Percentiles rank a stretch among this genome's conserved stretches.
phyloP scores from a whole-genome alignment of 1,140 invertebrate genomes.

The Zophobas atratus region DNA sequence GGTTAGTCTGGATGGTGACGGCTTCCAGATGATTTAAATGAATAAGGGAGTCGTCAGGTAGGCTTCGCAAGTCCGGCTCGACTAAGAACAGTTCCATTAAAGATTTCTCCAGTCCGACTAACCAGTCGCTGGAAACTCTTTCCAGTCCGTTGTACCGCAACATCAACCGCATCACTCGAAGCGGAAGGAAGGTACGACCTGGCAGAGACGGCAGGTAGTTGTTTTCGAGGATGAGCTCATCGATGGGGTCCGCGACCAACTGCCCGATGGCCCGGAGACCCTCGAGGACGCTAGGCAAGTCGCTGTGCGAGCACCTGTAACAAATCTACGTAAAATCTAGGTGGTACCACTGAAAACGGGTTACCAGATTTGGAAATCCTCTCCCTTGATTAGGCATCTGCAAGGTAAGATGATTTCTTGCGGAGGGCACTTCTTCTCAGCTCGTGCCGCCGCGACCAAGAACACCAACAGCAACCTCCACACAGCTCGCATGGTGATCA shows the following conservation, averaged over 20 bases:
- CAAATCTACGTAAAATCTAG: not conserved
- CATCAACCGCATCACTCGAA: conserved; percentile 85
- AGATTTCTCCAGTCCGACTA: conserved; percentile 82
- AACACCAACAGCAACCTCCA: too few relatives aligned
- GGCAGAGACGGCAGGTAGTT: conserved; percentile 87
- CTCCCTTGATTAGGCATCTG: conserved; percentile 76
- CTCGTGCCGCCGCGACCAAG: too few relatives aligned
- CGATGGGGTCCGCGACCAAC: conserved; percentile 79
- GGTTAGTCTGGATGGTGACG: conserved; percentile 83
- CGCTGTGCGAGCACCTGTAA: conserved; percentile 89
- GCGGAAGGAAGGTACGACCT: conserved; percentile 81
- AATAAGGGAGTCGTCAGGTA: conserved; percentile 84
- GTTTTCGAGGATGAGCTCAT: conserved; percentile 89
- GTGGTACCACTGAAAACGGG: not conserved
- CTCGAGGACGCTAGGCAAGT: conserved; percentile 81
- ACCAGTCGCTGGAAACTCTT: conserved; percentile 84
- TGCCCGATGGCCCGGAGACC: conserved; percentile 81
- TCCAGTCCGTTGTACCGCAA: conserved; percentile 87
- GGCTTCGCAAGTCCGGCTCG: conserved; percentile 83
- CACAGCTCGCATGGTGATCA: too few relatives aligned
- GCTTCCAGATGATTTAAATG: conserved; percentile 85
- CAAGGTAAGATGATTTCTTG: conserved; percentile 79
- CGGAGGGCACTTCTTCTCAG: conserved; percentile 70
- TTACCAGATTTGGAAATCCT: conserved; percentile 82
- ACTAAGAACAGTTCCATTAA: conserved; percentile 88